Evolutionary conservation across 1,140 invertebrate species (phyloP).

Genomic region (Homarus americanus): DNA sequence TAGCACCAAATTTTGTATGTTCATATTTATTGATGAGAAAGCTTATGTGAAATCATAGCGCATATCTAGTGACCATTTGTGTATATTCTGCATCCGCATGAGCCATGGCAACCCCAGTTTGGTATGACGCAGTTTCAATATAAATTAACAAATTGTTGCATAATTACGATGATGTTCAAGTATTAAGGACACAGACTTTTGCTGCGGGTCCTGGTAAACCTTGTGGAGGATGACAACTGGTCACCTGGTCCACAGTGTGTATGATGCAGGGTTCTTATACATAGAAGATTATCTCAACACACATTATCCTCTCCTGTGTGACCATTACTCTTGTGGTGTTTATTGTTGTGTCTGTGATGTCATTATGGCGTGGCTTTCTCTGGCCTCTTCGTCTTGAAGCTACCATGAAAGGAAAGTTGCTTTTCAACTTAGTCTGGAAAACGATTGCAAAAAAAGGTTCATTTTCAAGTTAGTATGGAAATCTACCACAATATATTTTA

Average conservation of each 20-base stretch:
- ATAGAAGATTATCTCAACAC: not conserved
- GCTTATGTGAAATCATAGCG: constrained; percentile 19
- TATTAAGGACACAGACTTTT: not conserved
- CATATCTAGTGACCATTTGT: constrained; percentile 15
- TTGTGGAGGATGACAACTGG: not conserved
- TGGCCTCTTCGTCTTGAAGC: not conserved
- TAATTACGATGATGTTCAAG: not conserved
- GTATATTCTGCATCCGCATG: not conserved
- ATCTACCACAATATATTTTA: too few species aligned
- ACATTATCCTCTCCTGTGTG: not conserved
- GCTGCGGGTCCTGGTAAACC: not conserved
- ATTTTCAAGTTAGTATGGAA: not conserved
- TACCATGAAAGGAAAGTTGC: not conserved
- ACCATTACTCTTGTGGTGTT: not conserved
- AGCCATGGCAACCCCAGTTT: not conserved
- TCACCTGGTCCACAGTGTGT: not conserved
- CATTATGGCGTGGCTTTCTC: not conserved
- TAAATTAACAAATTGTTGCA: not conserved
- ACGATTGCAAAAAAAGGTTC: not conserved
- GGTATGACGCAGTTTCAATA: not conserved
- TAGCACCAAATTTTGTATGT: constrained; percentile 39
- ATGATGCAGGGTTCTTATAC: constrained; percentile 4
- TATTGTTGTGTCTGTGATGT: not conserved
- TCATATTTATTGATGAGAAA: constrained; percentile 34
- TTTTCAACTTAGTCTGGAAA: not conserved